Percentiles rank a stretch among this genome's conserved stretches.
Evolutionary conservation across 2,888 invertebrate genomes (phyloP).

Genomic region (Eledona agricola): DNA sequence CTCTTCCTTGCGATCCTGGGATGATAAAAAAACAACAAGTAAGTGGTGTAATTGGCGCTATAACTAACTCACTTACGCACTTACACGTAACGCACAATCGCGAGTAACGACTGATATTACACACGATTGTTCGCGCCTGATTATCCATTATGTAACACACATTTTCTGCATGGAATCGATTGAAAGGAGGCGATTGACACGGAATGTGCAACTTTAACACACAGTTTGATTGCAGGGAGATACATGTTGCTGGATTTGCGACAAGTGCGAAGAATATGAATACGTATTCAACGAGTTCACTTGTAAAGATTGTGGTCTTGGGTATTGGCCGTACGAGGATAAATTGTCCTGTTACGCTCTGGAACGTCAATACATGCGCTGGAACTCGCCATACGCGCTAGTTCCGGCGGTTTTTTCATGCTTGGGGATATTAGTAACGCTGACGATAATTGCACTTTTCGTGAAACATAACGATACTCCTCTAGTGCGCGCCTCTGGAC

Average conservation of each 20-base stretch:
- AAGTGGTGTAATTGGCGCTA: slow-evolving; percentile 33
- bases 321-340: slow-evolving; percentile 70
- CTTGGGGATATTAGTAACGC: slow-evolving; percentile 69
- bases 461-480: slow-evolving; percentile 73
- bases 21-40: slow-evolving; percentile 74
- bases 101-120: no score
- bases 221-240: slow-evolving; percentile 63
- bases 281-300: slow-evolving; percentile 72
- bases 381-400: slow-evolving; percentile 72
- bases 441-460: slow-evolving; percentile 70
- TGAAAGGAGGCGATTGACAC: slow-evolving; percentile 2
- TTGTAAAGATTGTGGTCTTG: slow-evolving; percentile 72
- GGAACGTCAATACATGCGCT: slow-evolving; percentile 70
- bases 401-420: slow-evolving; percentile 71
- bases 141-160: no score
- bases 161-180: no score
- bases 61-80: no score
- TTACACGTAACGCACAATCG: no score
- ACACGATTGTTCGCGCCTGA: no score
- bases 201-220: not conserved
- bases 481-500: slow-evolving; percentile 69
- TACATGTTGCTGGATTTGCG: slow-evolving; percentile 82
- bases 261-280: slow-evolving; percentile 75
- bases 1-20: slow-evolving; percentile 72
- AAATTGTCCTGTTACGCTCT: slow-evolving; percentile 71